Base-by-base conservation (phyloP, 1,140 invertebrate species). In the Bombus waltoni region DNA sequence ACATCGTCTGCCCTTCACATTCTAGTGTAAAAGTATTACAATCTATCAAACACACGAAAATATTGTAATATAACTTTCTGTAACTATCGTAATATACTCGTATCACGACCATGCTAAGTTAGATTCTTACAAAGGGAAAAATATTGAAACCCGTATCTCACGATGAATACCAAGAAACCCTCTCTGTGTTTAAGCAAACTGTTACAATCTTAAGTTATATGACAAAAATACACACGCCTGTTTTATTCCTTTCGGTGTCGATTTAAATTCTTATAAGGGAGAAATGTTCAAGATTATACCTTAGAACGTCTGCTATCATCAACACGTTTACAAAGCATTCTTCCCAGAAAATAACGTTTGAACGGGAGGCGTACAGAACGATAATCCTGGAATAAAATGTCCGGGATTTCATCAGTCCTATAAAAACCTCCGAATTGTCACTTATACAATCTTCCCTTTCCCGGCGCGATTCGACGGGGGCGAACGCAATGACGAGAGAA, bases 371-470 rank as follows among this genome's bases (percentile, higher is more conserved):
- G 40, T 28, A 28, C 18, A 22, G 15, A 73, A 75, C 70, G 83
- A 89, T 89, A 83, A 87, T 89, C 84, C 66, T 1, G 2, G 72
- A 81, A 68, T 81, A 75, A 85, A 81, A 85, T 57, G 44, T 57
- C 59, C 38, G 47, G 59, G 76, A 89, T 86, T 83, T 83, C 66
- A 89, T 89, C 28, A 42, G 40, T 18, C 44, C 66, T 70, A 70
- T 62, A 71, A 86, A 57, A 72, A 62, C 62, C 85, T 83, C 47
- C 38, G 66, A 76, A 83, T 38, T 81, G 72, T 53, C 66, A 57
- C 88, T 87, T 89, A 83, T 83, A 76, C 75, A 78, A 89, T 87
- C 76, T 88, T 85, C 66, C 65, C 2, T 80, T 83, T 66, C 32
- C 15, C 72, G 8, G 65, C 38, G 47, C 68, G 59, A 72, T 81